These are phyloP conservation scores for Limosa lapponica DNA, from an alignment of 2,797 vertebrate genomes.

Conservation along the genomic window DNA sequence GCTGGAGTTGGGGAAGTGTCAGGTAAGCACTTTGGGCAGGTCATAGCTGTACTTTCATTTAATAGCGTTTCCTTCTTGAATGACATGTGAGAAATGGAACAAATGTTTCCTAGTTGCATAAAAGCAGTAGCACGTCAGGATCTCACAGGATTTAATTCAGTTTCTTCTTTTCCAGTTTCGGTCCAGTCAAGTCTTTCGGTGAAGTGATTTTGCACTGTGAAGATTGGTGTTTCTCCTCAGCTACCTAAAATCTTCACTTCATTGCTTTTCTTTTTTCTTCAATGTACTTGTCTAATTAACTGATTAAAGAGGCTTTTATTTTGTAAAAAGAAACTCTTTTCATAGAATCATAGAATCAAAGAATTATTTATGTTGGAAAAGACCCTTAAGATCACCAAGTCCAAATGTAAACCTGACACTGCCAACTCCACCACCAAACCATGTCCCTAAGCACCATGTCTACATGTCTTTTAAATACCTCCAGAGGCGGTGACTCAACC, in stretches of 20 bases:
- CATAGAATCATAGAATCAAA: neutral
- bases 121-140: neutral
- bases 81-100: neutral
- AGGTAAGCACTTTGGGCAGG: neutral
- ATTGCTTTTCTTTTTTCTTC: neutral
- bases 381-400: neutral
- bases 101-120: neutral
- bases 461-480: neutral
- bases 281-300: neutral
- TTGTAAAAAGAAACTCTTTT: neutral
- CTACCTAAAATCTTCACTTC: neutral
- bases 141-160: neutral
- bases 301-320: neutral
- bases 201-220: neutral
- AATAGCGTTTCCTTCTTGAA: neutral
- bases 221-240: neutral
- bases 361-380: neutral
- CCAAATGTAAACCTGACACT: neutral
- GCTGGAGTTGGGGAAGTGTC: neutral
- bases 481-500: neutral
- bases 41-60: constrained; percentile 3
- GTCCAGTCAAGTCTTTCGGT: neutral
- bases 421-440: neutral
- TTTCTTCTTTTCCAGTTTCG: neutral
- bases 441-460: neutral